Base-by-base conservation (phyloP, 2,113 vertebrate genomes). In the Brachyistius frenatus region DNA sequence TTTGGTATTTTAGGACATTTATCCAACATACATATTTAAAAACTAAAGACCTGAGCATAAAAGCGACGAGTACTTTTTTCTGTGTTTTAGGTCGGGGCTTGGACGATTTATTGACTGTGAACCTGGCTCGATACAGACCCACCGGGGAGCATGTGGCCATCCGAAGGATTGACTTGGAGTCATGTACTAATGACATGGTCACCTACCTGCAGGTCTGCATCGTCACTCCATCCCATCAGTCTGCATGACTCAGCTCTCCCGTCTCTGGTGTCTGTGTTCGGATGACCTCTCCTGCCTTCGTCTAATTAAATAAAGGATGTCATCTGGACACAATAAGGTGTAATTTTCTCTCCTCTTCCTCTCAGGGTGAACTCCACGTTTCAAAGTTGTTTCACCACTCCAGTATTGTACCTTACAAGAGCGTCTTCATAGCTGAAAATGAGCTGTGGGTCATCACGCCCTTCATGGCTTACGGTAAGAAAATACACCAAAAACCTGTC, bases 161-260 rank as follows among this genome's bases (percentile, higher is more conserved):
- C 55, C 94, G 98, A 14, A 93, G 97, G 56, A 96, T 99, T 53
- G 96, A 99, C 89, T 66, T 99, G 84, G 98, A 99, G 92, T 95
- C 96, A 1, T 99, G 98, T 88, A 98, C 97, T 16, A 99, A 98
- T 3, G 98, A 99, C 91, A 99, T 99, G 97, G 97, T 99, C 65
- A 94, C 93, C 0, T 98, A 97, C 92, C 91, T 99, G 88, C 97
- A 99, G 97, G 98, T 99, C 92, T 56, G 89, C 35, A 67, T 68
- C 41, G 13, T 55, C 2, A 5, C 30, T 52, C 4, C 3, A 2
- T 46, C 7, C 5, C 13, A 10, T 50, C 60, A 41, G 9, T 39
- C 31, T 44, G 7, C 8, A 1, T 31, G 1, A 44, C 30, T 71
- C 57, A 6, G 35, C 49, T 65, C 13, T 36, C 0, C n/a, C n/a